A percentile compares a stretch with the other conserved stretches of the same genome.
These are phyloP conservation scores for Parauchenoglanis ngamensis DNA, from an alignment of 2,797 vertebrate species.

Conservation along the genomic window DNA sequence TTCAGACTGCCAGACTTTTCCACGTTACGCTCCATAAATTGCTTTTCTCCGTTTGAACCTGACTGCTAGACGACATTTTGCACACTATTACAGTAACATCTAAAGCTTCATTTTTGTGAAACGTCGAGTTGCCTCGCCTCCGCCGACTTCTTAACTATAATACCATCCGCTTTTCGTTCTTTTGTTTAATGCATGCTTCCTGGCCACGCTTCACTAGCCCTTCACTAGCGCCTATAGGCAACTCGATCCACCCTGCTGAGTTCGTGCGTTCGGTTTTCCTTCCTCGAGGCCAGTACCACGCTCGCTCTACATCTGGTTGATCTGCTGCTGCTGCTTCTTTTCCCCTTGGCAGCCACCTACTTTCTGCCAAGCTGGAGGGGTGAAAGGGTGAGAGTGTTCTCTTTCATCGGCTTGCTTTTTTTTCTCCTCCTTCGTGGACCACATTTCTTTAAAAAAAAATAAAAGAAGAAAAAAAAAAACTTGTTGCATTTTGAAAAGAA, in stretches of 20 bases:
- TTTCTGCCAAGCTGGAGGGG: conserved; percentile 17
- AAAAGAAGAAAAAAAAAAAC: background rate
- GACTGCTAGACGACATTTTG: conserved; percentile 44
- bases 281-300: conserved; percentile 24
- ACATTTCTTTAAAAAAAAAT: background rate
- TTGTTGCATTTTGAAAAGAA: conserved; percentile 2
- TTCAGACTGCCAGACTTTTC: background rate
- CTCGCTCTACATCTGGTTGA: conserved; percentile 32
- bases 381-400: conserved; percentile 3
- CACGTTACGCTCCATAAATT: conserved; percentile 39
- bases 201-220: conserved; percentile 2
- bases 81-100: conserved; percentile 36
- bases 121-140: background rate
- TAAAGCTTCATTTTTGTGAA: conserved; percentile 39
- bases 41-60: conserved; percentile 50
- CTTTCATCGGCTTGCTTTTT: conserved; percentile 23
- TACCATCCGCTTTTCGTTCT: conserved; percentile 2
- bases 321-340: conserved; percentile 18
- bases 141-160: background rate
- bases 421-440: background rate
- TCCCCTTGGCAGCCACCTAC: conserved; percentile 12
- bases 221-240: background rate
- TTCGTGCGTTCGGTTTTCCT: conserved; percentile 32
- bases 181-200: conserved; percentile 7
- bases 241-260: conserved; percentile 30